Base-by-base conservation (phyloP, 1,140 invertebrate genomes). In the Drosophila mojavensis region DNA sequence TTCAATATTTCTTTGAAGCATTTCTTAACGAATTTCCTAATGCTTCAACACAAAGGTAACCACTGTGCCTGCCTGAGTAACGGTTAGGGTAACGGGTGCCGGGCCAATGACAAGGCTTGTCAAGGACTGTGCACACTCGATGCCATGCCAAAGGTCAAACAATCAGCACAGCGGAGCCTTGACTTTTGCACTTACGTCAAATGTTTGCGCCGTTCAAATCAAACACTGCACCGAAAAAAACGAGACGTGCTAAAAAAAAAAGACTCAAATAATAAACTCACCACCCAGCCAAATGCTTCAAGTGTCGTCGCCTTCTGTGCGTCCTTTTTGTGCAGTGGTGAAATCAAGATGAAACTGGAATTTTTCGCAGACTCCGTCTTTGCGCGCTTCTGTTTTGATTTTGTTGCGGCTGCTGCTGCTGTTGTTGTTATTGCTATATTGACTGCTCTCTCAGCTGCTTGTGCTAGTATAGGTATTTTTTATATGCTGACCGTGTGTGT, bases 131-230 rank as follows among this genome's bases (percentile, higher is more conserved):
- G 55, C 55, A 64, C 72, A 80, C 72, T 79, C 60, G 78, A 64
- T 60, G 45, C 33, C 73, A 67, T 50, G 28, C 81, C 76, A 88
- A 88, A 89, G 83, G 84, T 88, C 83, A 80, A 72, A 82, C 51
- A 78, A 54, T 65, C 28, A 62, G 68, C 68, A 54, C 65, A 64
- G 51, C 64, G 77, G 80, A 82, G 84, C 83, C 83, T 89, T 88
- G 83, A 88, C 84, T 88, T 88, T 88, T 88, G 80, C 84, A 88
- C 84, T 88, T 78, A 77, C 65, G 50, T 66, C 68, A 67, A 85
- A 86, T 78, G 78, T 78, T 81, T 77, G 56, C 74, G 30, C 15
- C 51, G 51, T 48, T 48, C 39, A 47, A 15, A 48, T 48, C 53
- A 55, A 73, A 62, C 15, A 63, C 39, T 74, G 59, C 71, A 58